Evolutionary conservation across 1,140 invertebrate genomes (phyloP).

Genomic region (Phthorimaea operculella): DNA sequence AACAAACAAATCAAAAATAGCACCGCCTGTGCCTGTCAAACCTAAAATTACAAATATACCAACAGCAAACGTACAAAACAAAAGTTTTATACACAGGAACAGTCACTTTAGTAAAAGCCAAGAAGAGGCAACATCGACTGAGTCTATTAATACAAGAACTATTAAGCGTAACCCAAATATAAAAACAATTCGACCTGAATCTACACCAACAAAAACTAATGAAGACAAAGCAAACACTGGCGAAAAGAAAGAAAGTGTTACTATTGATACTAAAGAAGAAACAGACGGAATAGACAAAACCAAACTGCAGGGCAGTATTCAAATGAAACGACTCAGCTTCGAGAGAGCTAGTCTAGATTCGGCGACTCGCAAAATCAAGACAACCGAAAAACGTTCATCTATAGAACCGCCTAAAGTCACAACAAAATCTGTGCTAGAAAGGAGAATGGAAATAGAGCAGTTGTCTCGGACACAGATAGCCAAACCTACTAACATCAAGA

Average conservation of each 20-base stretch:
- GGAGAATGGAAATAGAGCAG: constrained; percentile 61
- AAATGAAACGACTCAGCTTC: constrained; percentile 60
- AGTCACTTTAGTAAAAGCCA: constrained; percentile 25
- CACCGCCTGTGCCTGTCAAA: constrained; percentile 60
- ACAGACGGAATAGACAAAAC: constrained; percentile 18
- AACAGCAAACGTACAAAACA: constrained; percentile 24
- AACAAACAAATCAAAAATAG: constrained; percentile 32
- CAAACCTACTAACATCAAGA: constrained; percentile 33
- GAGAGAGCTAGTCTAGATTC: constrained; percentile 65
- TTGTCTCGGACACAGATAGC: constrained; percentile 40
- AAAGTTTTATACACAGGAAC: constrained; percentile 22
- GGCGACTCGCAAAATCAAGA: constrained; percentile 45
- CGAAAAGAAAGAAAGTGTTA: constrained; percentile 11
- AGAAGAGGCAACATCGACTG: constrained; percentile 32
- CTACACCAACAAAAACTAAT: constrained; percentile 19
- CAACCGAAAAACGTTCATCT: constrained; percentile 15
- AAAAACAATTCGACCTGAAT: constrained; percentile 39
- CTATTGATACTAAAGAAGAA: constrained; percentile 16
- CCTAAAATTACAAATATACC: constrained; percentile 49
- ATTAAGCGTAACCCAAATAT: constrained; percentile 37
- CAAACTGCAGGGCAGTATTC: constrained; percentile 41
- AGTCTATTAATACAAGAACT: constrained; percentile 34
- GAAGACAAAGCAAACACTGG: constrained; percentile 19
- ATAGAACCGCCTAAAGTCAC: constrained; percentile 32
- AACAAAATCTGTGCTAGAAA: constrained; percentile 61